Percentiles rank a stretch among this genome's conserved stretches.
Evolutionary conservation across 2,113 vertebrate genomes (phyloP).

Genomic region (Oxygymnocypris stewartii): DNA sequence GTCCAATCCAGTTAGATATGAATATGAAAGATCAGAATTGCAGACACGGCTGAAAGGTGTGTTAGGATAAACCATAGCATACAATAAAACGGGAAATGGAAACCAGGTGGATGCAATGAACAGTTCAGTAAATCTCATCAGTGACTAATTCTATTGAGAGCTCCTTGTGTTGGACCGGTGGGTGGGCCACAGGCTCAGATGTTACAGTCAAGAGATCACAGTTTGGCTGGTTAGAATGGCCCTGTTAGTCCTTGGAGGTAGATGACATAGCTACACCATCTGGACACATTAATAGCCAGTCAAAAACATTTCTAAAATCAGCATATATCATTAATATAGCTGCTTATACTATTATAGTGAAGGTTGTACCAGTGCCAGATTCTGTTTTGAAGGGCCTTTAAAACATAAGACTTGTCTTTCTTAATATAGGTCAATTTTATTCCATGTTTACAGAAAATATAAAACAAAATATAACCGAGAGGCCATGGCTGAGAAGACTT

Average conservation of each 20-base stretch:
- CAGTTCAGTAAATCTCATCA: neutral
- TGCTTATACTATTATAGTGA: neutral
- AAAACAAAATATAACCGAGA: neutral
- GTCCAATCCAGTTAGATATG: neutral
- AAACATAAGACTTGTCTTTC: neutral
- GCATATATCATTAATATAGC: neutral
- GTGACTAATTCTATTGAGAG: slow-evolving; percentile 1
- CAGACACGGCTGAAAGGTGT: neutral
- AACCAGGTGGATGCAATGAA: slow-evolving; percentile 3
- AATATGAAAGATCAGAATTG: neutral
- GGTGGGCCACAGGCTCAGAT: neutral
- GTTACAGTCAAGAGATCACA: slow-evolving; percentile 3
- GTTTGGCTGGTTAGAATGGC: neutral
- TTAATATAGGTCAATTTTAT: neutral
- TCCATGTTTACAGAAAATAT: neutral
- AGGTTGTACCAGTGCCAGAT: neutral
- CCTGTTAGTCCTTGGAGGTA: neutral
- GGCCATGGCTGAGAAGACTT: neutral
- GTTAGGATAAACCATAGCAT: neutral
- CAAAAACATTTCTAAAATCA: slow-evolving; percentile 8
- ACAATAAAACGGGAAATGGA: neutral
- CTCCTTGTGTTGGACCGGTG: neutral
- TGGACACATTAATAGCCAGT: neutral
- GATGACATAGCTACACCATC: neutral
- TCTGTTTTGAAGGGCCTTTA: neutral